A percentile compares a stretch with the other conserved stretches of the same genome.
Conservation (phyloP, 2,113 vertebrate species). For the Eulemur macaco region DNA sequence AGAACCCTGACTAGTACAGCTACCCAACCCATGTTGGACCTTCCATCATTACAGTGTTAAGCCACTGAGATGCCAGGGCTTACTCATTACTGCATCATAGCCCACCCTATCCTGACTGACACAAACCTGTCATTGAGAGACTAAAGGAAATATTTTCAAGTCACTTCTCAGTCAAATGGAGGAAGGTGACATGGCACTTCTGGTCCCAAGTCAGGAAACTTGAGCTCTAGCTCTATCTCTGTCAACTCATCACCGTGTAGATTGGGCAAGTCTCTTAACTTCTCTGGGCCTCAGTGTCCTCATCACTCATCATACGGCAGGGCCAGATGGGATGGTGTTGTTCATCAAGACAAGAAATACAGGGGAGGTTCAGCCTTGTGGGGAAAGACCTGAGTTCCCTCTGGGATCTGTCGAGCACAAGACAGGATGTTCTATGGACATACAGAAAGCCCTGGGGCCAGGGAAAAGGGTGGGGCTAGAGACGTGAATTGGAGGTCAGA, state of each 20-base stretch:
- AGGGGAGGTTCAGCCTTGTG: neutral
- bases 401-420: neutral
- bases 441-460: neutral
- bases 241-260: neutral
- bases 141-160: neutral
- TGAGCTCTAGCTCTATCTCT: neutral
- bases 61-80: neutral
- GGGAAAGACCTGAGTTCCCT: neutral
- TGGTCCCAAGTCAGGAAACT: neutral
- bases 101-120: neutral
- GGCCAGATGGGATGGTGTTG: rapidly evolving
- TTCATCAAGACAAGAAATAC: neutral
- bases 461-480: neutral
- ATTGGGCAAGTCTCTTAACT: neutral
- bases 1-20: neutral
- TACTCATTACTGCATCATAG: neutral
- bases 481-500: neutral
- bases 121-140: neutral
- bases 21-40: rapidly evolving
- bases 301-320: neutral
- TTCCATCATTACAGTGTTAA: neutral
- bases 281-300: neutral
- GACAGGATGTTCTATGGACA: neutral
- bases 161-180: neutral
- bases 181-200: neutral